Base-by-base conservation (phyloP, 2,113 vertebrate species). In the Malaclemys terrapin region DNA sequence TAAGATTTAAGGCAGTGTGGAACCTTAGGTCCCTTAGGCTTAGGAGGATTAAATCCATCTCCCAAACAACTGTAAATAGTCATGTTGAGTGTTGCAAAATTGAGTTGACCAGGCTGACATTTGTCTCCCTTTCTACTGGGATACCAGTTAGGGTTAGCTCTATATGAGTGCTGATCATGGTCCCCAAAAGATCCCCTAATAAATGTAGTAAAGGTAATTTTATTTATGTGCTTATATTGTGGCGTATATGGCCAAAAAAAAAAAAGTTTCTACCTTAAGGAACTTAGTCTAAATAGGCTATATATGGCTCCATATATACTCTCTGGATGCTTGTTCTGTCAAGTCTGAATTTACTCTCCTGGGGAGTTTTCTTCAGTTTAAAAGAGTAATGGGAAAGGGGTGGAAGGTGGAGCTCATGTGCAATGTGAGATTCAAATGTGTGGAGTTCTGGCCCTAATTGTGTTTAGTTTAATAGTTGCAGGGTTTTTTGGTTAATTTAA, bases 1-100 rank as follows among this genome's bases (percentile, higher is more conserved):
- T 81, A 87, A 84, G 8, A 20, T 5, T 78, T 78, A n/a, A 80
- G n/a, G 52, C 16, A 27, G 1, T 22, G 59, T 85, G 62, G 88
- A 80, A 80, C 10, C 22, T 47, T 72, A 47, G 47, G 4, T 59
- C 1, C 9, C 83, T 85, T 24, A 69, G 0, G 0, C 2, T 13
- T 54, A 81, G 38, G 79, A 94, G 8, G n/a, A 27, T 29, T 42
- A n/a, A 17, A 69, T 52, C 7, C 12, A 56, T 82, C n/a, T 72
- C 35, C 13, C 52, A 56, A 54, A 38, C n/a, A 17, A 9, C 10
- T 90, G 38, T 11, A 62, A 50, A 65, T 19, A 31, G 6, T 6
- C 89, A 4, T 35, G 53, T 89, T 79, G 54, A 8, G 16, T 90
- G n/a, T 1, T 1, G 2, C 82, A 69, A 92, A 45, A 0, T 2